Percentiles rank a stretch among this genome's conserved stretches.
phyloP scores from a whole-genome alignment of 1,140 invertebrate genomes.

The Octopus bimaculoides region DNA sequence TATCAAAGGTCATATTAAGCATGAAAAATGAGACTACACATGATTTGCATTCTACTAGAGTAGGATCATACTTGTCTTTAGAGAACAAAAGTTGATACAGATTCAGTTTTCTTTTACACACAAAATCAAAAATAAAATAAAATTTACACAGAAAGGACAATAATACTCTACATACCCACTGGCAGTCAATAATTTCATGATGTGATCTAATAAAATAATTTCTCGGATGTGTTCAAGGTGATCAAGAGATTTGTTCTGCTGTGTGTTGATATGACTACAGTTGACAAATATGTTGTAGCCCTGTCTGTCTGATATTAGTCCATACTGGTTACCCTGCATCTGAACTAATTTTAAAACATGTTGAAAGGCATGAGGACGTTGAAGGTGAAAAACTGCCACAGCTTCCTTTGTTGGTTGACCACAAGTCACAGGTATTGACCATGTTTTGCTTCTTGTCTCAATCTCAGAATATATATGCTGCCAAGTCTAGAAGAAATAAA shows the following conservation, averaged over 20 bases:
- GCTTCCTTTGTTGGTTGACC: background rate
- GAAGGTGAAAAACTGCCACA: background rate
- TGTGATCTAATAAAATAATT: no score
- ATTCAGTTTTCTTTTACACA: no score
- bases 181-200: no score
- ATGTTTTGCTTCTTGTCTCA: background rate
- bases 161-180: no score
- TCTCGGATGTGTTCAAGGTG: no score
- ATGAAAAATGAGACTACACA: no score
- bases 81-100: no score
- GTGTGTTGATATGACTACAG: background rate
- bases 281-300: background rate
- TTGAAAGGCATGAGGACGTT: background rate
- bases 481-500: background rate
- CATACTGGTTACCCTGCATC: background rate
- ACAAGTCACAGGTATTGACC: background rate
- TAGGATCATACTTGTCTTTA: no score
- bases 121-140: no score
- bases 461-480: background rate
- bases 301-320: background rate
- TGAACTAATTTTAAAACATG: background rate
- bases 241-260: background rate
- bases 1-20: no score
- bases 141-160: no score
- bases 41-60: no score